These are phyloP conservation scores for Cephalopholis sonnerati DNA, from an alignment of 2,113 vertebrate species.

Conservation along the genomic window DNA sequence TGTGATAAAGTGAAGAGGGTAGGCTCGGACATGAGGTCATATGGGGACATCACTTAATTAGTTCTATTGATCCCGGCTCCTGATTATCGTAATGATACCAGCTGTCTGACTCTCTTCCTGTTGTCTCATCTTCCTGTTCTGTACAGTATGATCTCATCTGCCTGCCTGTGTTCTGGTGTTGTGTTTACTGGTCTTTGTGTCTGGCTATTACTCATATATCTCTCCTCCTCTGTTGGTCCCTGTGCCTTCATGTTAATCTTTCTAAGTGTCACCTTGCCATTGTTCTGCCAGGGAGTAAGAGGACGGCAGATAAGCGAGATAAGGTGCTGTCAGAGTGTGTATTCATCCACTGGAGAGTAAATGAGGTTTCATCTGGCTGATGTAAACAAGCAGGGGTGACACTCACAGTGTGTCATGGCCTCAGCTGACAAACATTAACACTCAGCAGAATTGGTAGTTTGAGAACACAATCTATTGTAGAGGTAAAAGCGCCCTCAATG, in stretches of 20 bases:
- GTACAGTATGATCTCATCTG: slow-evolving; percentile 26
- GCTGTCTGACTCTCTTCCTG: slow-evolving; percentile 42
- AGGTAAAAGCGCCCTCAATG: neutral
- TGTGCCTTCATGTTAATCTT: slow-evolving; percentile 54
- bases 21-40: slow-evolving; percentile 44
- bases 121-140: slow-evolving; percentile 27
- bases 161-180: slow-evolving; percentile 2
- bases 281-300: slow-evolving; percentile 29
- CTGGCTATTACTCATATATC: slow-evolving; percentile 17
- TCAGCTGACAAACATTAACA: slow-evolving; percentile 39
- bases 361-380: slow-evolving; percentile 47
- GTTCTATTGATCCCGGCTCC: slow-evolving; percentile 58
- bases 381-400: slow-evolving; percentile 66
- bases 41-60: slow-evolving; percentile 62
- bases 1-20: slow-evolving; percentile 51
- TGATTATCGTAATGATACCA: slow-evolving; percentile 36
- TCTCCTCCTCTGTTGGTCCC: neutral
- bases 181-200: slow-evolving; percentile 12
- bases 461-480: neutral
- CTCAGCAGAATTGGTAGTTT: neutral
- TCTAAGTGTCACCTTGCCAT: slow-evolving; percentile 53
- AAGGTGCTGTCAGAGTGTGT: slow-evolving; percentile 37
- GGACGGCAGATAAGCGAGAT: slow-evolving; percentile 52
- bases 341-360: slow-evolving; percentile 46
- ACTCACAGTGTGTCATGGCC: slow-evolving; percentile 24